A percentile compares a stretch with the other conserved stretches of the same genome.
Evolutionary conservation across 2,888 invertebrate species (phyloP).

Genomic region (Neoitamus cyanurus): DNA sequence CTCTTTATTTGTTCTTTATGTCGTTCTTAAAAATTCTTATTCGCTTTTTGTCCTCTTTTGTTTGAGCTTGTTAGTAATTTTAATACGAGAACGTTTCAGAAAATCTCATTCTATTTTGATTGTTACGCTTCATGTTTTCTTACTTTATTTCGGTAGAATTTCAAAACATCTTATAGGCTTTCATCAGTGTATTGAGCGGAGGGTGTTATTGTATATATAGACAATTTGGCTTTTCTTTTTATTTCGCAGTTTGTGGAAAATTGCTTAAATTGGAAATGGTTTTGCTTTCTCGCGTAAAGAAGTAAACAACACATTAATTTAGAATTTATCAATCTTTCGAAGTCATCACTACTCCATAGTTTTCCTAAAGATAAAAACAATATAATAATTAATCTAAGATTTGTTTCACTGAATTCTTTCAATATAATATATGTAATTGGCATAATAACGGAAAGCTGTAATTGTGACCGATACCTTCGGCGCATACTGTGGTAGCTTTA

Average conservation of each 20-base stretch:
- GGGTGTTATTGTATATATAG: not conserved
- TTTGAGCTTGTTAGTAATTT: conserved; percentile 13
- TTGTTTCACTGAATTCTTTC: no score
- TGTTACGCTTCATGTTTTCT: not conserved
- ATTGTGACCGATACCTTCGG: no score
- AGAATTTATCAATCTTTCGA: not conserved
- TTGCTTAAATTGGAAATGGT: not conserved
- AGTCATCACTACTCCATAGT: no score
- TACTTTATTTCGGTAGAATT: not conserved
- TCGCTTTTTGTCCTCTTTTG: not conserved
- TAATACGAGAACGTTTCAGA: not conserved
- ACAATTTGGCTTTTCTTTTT: not conserved
- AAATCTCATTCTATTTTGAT: conserved; percentile 7
- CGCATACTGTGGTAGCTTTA: no score
- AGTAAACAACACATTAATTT: no score
- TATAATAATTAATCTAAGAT: no score
- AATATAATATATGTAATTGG: no score
- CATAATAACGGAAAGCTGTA: no score
- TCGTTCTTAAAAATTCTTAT: no score
- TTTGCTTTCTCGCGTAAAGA: not conserved
- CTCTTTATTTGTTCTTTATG: not conserved
- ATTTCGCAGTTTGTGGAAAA: not conserved
- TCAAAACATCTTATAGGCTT: not conserved
- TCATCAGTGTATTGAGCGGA: not conserved
- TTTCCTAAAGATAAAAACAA: no score